Percentiles rank a stretch among this genome's conserved stretches.
These are phyloP conservation scores for Andinoacara biseriatus DNA, from an alignment of 2,113 vertebrate genomes.

Conservation along the genomic window DNA sequence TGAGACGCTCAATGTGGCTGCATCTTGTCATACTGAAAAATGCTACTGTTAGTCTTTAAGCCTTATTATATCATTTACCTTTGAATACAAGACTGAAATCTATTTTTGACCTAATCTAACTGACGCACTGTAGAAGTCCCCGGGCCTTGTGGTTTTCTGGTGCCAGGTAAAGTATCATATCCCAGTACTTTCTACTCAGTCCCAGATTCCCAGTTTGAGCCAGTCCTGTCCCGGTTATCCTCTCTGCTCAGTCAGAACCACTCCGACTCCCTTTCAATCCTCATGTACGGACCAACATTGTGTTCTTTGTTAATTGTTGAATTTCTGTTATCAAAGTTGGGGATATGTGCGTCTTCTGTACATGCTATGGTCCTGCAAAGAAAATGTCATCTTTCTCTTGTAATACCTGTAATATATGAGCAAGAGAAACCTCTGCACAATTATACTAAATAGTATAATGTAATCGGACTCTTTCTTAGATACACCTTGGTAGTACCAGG, in stretches of 20 bases:
- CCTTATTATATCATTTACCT: conserved; percentile 38
- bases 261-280: conserved; percentile 45
- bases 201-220: conserved; percentile 34
- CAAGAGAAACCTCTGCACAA: background rate
- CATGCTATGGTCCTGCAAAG: conserved; percentile 48
- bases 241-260: conserved; percentile 34
- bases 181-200: conserved; percentile 66
- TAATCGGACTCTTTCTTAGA: background rate
- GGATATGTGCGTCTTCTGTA: conserved; percentile 15
- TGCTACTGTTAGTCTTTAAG: conserved; percentile 28
- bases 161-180: conserved; percentile 89
- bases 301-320: conserved; percentile 12
- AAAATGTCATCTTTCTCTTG: conserved; percentile 6
- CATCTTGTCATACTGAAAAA: conserved; percentile 4
- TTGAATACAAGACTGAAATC: conserved; percentile 65
- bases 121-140: conserved; percentile 85
- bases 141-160: conserved; percentile 93
- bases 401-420: background rate
- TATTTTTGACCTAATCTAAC: conserved; percentile 80
- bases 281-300: conserved; percentile 40
- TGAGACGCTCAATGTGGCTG: conserved; percentile 23
- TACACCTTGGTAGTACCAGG: background rate
- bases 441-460: background rate
- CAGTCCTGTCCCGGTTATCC: conserved; percentile 49
- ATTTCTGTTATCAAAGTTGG: conserved; percentile 7